Conservation (phyloP, 2,888 invertebrate species). For the Lepeophtheirus nordmannii region DNA sequence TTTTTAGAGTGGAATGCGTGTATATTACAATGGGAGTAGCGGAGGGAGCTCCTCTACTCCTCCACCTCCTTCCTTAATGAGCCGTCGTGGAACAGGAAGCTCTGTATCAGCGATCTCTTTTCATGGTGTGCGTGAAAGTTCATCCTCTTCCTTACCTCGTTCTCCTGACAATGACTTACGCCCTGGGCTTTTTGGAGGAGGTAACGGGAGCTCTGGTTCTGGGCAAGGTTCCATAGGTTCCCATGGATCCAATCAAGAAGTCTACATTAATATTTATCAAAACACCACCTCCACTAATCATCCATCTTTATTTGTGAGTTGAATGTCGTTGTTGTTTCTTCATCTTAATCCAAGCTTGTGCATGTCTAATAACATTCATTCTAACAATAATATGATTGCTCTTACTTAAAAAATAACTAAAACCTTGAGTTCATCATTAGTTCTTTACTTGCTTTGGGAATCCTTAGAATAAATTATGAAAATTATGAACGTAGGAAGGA, state of each 20-base stretch:
- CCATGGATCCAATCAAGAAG: constrained; percentile 20
- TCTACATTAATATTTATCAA: constrained; percentile 24
- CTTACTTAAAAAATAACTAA: no score
- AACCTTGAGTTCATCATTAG: no score
- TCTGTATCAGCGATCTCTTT: background rate
- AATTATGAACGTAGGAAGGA: no score
- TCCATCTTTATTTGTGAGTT: constrained; percentile 18
- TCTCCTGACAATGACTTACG: constrained; percentile 19
- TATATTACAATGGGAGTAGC: constrained; percentile 16
- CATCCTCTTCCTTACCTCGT: constrained; percentile 23
- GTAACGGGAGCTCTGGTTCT: constrained; percentile 14
- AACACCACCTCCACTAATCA: constrained; percentile 22
- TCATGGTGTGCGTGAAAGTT: constrained; percentile 5
- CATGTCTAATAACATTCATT: no score
- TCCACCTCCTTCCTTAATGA: constrained; percentile 11
- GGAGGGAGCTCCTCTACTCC: constrained; percentile 19
- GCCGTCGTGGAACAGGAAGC: constrained; percentile 8
- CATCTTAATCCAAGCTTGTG: no score
- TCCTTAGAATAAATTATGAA: background rate
- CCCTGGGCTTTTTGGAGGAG: background rate
- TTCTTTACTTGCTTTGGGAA: background rate
- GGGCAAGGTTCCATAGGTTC: constrained; percentile 24
- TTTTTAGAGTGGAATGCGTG: constrained; percentile 20
- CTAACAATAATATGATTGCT: no score
- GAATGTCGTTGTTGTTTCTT: background rate